phyloP scores from a whole-genome alignment of 1,140 invertebrate genomes.

The Palaemon carinicauda region DNA sequence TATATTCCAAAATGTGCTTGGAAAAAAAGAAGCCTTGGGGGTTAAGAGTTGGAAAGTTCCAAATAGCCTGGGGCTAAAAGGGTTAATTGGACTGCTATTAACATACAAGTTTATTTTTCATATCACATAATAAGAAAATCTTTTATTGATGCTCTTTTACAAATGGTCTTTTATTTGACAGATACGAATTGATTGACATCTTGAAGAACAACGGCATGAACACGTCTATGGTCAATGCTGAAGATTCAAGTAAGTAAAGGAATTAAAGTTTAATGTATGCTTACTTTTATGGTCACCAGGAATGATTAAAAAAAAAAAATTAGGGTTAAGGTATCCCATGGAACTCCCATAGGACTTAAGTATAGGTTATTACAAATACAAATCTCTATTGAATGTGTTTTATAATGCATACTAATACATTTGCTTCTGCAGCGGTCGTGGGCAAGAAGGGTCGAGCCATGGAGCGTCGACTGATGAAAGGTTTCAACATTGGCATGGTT shows the following conservation, averaged over 20 bases:
- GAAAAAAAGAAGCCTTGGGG: too few species aligned
- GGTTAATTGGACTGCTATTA: background rate
- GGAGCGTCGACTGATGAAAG: constrained; percentile 60
- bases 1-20: too few species aligned
- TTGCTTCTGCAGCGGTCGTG: constrained; percentile 42
- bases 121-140: too few species aligned
- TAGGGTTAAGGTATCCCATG: background rate
- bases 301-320: too few species aligned
- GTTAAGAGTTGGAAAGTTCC: too few species aligned
- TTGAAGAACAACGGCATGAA: constrained; percentile 84
- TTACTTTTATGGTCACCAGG: too few species aligned
- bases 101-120: background rate
- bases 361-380: background rate
- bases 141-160: too few species aligned
- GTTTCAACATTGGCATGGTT: constrained; percentile 60
- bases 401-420: too few species aligned
- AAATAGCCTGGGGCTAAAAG: background rate
- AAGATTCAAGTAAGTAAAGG: constrained; percentile 50
- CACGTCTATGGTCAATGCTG: constrained; percentile 54
- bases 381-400: too few species aligned
- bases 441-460: constrained; percentile 58
- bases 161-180: background rate
- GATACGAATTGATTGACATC: constrained; percentile 88
- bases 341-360: background rate
- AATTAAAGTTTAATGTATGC: too few species aligned